phyloP scores from a whole-genome alignment of 1,140 invertebrate species.

The Ostrea denselamellosa region DNA sequence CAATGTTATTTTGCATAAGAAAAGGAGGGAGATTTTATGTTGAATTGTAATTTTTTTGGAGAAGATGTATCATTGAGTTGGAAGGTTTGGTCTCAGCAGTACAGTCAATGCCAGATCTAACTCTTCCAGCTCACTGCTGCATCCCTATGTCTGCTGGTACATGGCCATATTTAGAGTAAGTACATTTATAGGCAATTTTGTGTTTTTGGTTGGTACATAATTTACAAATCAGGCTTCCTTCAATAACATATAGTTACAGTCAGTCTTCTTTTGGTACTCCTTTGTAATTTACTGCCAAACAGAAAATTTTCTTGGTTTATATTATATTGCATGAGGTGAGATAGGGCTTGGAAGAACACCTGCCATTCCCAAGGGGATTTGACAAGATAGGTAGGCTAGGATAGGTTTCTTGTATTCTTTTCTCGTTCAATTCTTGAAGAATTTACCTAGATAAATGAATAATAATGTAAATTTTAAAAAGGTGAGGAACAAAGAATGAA shows the following conservation, averaged over 20 bases:
- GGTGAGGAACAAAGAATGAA: too few relatives aligned
- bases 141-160: not conserved
- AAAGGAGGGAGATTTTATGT: conserved; percentile 41
- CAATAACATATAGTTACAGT: not conserved
- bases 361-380: conserved; percentile 24
- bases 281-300: not conserved
- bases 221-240: not conserved
- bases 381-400: not conserved
- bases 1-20: not conserved
- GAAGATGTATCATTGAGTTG: conserved; percentile 81
- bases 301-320: not conserved
- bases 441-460: not conserved
- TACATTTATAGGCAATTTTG: not conserved
- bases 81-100: conserved; percentile 86
- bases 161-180: conserved; percentile 26
- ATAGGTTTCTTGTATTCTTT: not conserved
- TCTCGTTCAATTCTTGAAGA: not conserved
- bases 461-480: too few relatives aligned
- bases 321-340: not conserved
- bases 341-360: conserved; percentile 25
- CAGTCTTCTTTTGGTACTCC: not conserved
- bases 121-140: conserved; percentile 85
- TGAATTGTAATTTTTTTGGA: conserved; percentile 24
- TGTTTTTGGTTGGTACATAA: not conserved
- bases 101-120: conserved; percentile 85